phyloP scores from a whole-genome alignment of 2,113 vertebrate genomes.

The Anseranas semipalmata region DNA sequence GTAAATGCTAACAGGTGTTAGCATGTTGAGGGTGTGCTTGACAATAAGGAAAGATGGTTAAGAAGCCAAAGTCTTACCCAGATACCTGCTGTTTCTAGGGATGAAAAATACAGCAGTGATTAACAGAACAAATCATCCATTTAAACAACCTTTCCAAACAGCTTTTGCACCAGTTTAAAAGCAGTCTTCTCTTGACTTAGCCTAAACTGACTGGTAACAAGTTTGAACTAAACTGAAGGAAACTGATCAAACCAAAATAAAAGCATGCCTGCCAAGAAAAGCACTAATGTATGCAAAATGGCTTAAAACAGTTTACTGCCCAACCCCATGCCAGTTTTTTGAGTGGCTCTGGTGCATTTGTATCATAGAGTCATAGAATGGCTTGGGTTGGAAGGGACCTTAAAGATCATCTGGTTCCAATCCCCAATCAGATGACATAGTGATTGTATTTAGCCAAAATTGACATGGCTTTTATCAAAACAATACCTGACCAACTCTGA shows the following conservation, averaged over 20 bases:
- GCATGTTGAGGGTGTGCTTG: neutral
- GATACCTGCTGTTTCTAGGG: neutral
- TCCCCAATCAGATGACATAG: neutral
- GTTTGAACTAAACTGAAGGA: neutral
- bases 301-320: neutral
- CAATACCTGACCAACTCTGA: neutral
- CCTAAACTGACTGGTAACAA: neutral
- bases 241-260: neutral
- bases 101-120: neutral
- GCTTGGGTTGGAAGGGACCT: no score
- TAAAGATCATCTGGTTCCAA: no score
- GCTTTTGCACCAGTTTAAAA: neutral
- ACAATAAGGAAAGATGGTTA: neutral
- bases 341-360: neutral
- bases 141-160: neutral
- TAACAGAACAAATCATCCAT: neutral
- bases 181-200: neutral
- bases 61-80: neutral
- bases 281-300: neutral
- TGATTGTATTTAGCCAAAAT: neutral
- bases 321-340: neutral
- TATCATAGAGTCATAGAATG: no score
- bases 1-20: neutral
- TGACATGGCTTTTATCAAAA: neutral
- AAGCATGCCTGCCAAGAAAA: neutral